phyloP scores from a whole-genome alignment of 1,140 invertebrate species.

The Danaus plexippus region DNA sequence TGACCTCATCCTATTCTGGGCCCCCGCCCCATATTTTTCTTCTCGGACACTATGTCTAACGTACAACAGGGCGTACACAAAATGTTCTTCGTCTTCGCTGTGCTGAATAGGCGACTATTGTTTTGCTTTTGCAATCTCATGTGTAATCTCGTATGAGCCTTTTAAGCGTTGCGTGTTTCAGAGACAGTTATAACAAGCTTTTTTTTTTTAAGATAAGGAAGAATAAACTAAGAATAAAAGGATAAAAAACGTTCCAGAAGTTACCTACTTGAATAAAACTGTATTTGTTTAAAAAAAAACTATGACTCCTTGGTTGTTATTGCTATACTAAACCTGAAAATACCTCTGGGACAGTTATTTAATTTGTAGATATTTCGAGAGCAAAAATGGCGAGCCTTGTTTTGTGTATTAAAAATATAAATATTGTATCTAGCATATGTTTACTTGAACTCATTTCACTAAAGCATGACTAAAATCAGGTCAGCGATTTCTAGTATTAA shows the following conservation, averaged over 20 bases:
- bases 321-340: too few relatives aligned
- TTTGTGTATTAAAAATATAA: too few relatives aligned
- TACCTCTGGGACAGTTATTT: too few relatives aligned
- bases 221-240: too few relatives aligned
- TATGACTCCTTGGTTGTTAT: too few relatives aligned
- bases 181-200: slow-evolving; percentile 8
- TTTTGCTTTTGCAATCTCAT: slow-evolving; percentile 57
- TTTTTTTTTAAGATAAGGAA: too few relatives aligned
- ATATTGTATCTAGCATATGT: too few relatives aligned
- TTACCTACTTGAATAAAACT: too few relatives aligned
- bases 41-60: slow-evolving; percentile 54
- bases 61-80: slow-evolving; percentile 31
- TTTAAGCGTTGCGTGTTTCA: slow-evolving; percentile 10
- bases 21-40: slow-evolving; percentile 58
- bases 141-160: slow-evolving; percentile 47
- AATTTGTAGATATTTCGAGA: too few relatives aligned
- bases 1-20: slow-evolving; percentile 39
- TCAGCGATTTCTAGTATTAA: slow-evolving; percentile 2
- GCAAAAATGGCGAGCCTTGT: too few relatives aligned
- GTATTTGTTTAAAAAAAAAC: too few relatives aligned
- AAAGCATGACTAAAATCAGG: slow-evolving; percentile 5
- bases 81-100: slow-evolving; percentile 50
- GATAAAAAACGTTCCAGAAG: too few relatives aligned
- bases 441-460: neutral
- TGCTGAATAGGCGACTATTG: slow-evolving; percentile 52